phyloP scores from a whole-genome alignment of 2,797 vertebrate genomes.

The Gorsachius magnificus region DNA sequence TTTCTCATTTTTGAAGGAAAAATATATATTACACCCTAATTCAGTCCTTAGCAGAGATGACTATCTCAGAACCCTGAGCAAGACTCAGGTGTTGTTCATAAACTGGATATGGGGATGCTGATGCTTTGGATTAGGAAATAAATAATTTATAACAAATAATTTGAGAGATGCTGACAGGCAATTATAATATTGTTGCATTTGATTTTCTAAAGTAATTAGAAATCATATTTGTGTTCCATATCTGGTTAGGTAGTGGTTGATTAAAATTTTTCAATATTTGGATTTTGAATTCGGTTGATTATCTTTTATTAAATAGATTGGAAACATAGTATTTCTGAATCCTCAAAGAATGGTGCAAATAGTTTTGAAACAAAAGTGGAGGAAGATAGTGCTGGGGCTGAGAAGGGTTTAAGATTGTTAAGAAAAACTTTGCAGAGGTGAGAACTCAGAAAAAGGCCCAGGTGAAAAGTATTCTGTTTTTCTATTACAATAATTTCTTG shows the following conservation, averaged over 20 bases:
- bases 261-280: neutral
- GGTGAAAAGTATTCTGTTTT: neutral
- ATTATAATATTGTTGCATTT: neutral
- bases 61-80: neutral
- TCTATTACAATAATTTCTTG: neutral
- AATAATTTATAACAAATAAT: slow-evolving; percentile 20
- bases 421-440: neutral
- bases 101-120: neutral
- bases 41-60: neutral
- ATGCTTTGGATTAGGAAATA: slow-evolving; percentile 2
- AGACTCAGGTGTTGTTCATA: neutral
- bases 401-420: neutral
- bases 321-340: neutral
- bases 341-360: neutral
- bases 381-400: neutral
- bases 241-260: neutral
- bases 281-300: neutral
- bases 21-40: neutral
- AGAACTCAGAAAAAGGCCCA: neutral
- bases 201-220: slow-evolving; percentile 1
- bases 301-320: neutral
- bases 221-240: neutral
- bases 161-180: neutral
- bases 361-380: neutral
- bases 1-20: slow-evolving; percentile 13